Base-by-base conservation (phyloP, 92 coral and sea anemone species). In the Isaurus tuberculatus region DNA sequence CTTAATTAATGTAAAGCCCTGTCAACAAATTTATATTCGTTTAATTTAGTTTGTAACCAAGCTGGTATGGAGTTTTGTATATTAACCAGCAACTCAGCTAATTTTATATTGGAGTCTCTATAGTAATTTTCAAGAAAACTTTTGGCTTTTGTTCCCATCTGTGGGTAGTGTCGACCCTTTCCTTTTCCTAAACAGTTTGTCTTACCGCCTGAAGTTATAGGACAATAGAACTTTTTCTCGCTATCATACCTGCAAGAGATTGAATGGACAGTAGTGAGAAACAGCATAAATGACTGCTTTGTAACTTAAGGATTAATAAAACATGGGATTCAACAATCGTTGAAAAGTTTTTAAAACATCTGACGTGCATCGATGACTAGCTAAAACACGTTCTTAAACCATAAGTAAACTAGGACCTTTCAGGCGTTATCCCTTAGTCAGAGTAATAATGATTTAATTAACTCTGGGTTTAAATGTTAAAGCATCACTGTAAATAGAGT, bases 151-250 rank as follows among this genome's bases (percentile, higher is more conserved):
- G 37, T 11, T 67, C 84, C 92, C 75, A 96, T 90, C 37, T 88
- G 93, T 0, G 93, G 93, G 61, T 96, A 96, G 49, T 84, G 93
- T 0, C 98, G 93, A 0, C 99, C 99, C 85, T 96, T 96, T 27
- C 96, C 90, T 53, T 86, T 88, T 19, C 99, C 99, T 20, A 96
- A 92, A 17, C 99, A 96, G 27, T 87, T 83, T 31, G 89, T 89
- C 3, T 84, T 86, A 36, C 95, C 92, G 14, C 37, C 64, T 22
- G 92, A 80, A 29, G 88, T 73, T 32, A 94, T 84, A 48, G 89
- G 88, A 49, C 99, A 96, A 86, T 89, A 96, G 66, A 96, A 94
- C 37, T 92, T 94, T 61, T 96, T 96, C 43, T 79, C 79, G 67
- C 87, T 91, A 84, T 92, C 93, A 84, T 87, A 94, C 88, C 99